Evolutionary conservation across 2,113 vertebrate genomes (phyloP).

Genomic region (Perca flavescens): DNA sequence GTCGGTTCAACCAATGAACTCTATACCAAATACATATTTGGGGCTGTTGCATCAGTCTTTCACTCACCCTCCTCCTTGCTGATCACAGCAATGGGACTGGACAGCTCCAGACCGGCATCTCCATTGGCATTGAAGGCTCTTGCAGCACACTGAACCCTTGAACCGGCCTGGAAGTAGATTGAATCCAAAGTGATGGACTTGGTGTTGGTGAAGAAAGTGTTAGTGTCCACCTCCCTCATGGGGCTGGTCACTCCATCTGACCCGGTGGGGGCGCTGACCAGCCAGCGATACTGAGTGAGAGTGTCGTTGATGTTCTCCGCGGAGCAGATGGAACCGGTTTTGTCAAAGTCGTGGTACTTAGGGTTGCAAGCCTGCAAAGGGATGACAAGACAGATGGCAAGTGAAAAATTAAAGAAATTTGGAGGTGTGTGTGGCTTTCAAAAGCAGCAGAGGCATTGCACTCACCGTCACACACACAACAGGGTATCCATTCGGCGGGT

Average conservation of each 20-base stretch:
- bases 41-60: background rate
- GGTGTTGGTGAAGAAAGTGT: conserved; percentile 90
- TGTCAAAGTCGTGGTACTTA: conserved; percentile 88
- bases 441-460: background rate
- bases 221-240: conserved; percentile 88
- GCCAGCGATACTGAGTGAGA: conserved; percentile 88
- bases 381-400: background rate
- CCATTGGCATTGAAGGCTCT: conserved; percentile 86
- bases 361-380: conserved; percentile 86
- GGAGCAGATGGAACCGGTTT: conserved; percentile 88
- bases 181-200: conserved; percentile 89
- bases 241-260: conserved; percentile 88
- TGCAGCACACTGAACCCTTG: conserved; percentile 86
- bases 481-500: conserved; percentile 84
- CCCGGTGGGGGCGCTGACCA: conserved; percentile 86
- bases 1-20: background rate
- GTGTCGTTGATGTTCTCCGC: conserved; percentile 88
- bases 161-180: conserved; percentile 89
- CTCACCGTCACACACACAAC: conserved; percentile 86
- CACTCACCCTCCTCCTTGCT: conserved; percentile 86
- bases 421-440: background rate
- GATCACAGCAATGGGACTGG: conserved; percentile 83
- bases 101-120: conserved; percentile 87
- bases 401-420: background rate
- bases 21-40: background rate